Conservation (phyloP, 2,113 vertebrate genomes). For the Ciconia boyciana region DNA sequence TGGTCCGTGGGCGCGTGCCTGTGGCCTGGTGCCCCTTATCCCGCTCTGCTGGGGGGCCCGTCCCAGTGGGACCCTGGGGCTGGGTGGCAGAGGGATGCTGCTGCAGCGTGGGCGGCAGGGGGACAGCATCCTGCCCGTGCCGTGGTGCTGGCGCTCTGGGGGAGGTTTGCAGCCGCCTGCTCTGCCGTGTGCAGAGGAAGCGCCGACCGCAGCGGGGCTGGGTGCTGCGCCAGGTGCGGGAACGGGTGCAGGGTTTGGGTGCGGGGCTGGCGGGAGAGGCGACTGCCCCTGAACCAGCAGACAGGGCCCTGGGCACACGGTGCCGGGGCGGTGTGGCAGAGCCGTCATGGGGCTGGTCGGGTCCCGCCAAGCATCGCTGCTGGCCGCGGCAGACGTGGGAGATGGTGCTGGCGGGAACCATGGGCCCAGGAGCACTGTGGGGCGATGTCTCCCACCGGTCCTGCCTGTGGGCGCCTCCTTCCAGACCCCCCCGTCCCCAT, state of each 20-base stretch:
- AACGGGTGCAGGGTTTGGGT: not conserved
- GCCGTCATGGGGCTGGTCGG: fast-evolving
- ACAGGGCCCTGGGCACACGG: not conserved
- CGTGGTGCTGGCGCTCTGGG: fast-evolving
- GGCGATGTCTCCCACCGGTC: not conserved
- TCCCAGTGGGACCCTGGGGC: not conserved
- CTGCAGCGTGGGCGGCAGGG: fast-evolving
- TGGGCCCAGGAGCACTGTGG: not conserved
- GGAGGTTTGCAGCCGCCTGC: not conserved
- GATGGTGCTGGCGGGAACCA: fast-evolving
- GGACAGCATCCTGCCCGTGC: not conserved
- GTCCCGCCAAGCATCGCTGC: not conserved
- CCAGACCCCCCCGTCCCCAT: not conserved
- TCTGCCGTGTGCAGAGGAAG: not conserved
- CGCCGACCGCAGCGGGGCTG: not conserved
- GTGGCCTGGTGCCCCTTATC: fast-evolving
- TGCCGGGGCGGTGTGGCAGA: not conserved
- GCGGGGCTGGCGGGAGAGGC: not conserved
- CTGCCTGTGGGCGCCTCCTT: not conserved
- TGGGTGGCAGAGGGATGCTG: not conserved
- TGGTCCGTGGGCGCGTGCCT: not conserved
- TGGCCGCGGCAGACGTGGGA: fast-evolving
- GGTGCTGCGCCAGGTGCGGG: not conserved
- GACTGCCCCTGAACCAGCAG: not conserved
- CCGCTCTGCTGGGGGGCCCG: fast-evolving